Percentiles rank a stretch among this genome's conserved stretches.
phyloP scores from a whole-genome alignment of 2,888 invertebrate genomes.

The Meganola albula region DNA sequence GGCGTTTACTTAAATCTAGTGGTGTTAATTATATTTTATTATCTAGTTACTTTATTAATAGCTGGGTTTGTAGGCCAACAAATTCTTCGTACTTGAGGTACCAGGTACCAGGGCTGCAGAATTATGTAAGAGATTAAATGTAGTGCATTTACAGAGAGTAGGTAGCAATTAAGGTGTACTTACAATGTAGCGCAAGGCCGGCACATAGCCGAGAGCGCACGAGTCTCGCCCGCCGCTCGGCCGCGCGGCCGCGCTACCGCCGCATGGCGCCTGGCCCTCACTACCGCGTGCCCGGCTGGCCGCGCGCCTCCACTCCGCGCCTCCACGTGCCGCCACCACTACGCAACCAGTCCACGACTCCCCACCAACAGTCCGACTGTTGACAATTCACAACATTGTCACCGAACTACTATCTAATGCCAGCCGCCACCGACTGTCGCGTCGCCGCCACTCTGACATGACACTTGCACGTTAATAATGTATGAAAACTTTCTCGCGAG shows the following conservation, averaged over 20 bases:
- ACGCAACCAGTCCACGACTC: constrained; percentile 58
- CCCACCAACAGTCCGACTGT: constrained; percentile 71
- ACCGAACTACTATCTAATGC: constrained; percentile 26
- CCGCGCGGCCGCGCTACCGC: constrained; percentile 66
- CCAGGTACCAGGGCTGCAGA: neutral
- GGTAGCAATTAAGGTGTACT: constrained; percentile 43
- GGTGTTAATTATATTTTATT: neutral
- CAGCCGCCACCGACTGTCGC: constrained; percentile 23
- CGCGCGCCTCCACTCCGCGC: constrained; percentile 30
- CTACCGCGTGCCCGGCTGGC: constrained; percentile 39
- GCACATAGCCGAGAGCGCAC: constrained; percentile 76
- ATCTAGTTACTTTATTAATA: neutral
- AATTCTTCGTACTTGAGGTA: neutral
- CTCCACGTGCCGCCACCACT: constrained; percentile 33
- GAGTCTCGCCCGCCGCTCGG: constrained; percentile 65
- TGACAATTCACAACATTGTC: constrained; percentile 51
- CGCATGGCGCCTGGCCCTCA: constrained; percentile 47
- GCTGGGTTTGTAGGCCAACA: neutral
- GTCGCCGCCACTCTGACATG: constrained; percentile 20
- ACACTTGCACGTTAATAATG: constrained; percentile 38
- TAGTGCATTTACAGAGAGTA: neutral
- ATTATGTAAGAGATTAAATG: neutral
- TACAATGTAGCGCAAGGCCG: constrained; percentile 74
- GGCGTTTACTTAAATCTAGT: no score
- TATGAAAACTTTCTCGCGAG: constrained; percentile 39